A percentile compares a stretch with the other conserved stretches of the same genome.
phyloP scores from a whole-genome alignment of 2,888 invertebrate genomes.

The Rhagophthalmus giganteus region DNA sequence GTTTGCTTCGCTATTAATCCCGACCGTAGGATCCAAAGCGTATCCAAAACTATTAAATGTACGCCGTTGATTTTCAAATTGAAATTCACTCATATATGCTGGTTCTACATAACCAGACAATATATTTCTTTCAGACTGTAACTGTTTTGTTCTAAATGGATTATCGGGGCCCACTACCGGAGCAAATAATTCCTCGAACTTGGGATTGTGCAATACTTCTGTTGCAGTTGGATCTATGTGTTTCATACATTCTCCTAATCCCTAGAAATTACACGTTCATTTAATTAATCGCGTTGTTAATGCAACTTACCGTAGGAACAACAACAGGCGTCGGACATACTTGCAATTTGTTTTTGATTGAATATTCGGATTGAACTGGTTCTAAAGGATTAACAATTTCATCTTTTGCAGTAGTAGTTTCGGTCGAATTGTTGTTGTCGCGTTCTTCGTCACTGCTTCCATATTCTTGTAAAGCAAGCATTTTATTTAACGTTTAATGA shows the following conservation, averaged over 20 bases:
- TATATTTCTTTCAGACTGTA: conserved; percentile 85
- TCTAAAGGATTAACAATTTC: conserved; percentile 62
- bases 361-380: conserved; percentile 55
- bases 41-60: conserved; percentile 95
- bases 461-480: conserved; percentile 76
- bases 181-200: conserved; percentile 91
- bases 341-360: conserved; percentile 66
- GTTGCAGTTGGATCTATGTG: conserved; percentile 78
- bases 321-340: conserved; percentile 84
- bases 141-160: conserved; percentile 89
- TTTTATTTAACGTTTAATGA: too few species aligned
- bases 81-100: conserved; percentile 94
- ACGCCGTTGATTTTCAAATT: conserved; percentile 94
- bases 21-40: conserved; percentile 91
- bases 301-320: conserved; percentile 74
- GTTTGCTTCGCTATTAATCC: conserved; percentile 52
- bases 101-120: conserved; percentile 93
- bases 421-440: conserved; percentile 51
- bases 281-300: too few species aligned
- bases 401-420: conserved; percentile 43
- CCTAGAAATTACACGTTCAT: conserved; percentile 65
- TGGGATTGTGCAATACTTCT: conserved; percentile 89
- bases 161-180: conserved; percentile 91
- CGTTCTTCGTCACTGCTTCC: conserved; percentile 73
- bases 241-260: conserved; percentile 68